Base-by-base conservation (phyloP, 2,888 invertebrate species). In the Dolichopus griseipennis region DNA sequence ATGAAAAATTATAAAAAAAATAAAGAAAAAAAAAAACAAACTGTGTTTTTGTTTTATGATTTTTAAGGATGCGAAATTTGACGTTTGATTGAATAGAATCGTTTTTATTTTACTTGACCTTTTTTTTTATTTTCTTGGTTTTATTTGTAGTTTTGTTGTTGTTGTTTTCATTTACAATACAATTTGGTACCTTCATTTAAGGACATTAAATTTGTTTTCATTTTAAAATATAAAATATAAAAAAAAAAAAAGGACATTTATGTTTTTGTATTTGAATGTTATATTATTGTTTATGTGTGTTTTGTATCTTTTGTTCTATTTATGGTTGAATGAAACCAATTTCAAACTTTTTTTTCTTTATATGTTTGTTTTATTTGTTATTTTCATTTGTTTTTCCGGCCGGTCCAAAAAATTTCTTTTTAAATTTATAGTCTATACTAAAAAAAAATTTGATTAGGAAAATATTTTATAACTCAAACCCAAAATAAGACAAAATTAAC, bases 401-500 rank as follows among this genome's bases (percentile, higher is more conserved):
- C 15, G 52, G 52, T 52, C 18, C 15, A 41, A 12, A 6, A 6
- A 6, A 2, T 41, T 41, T 41, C 8, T 41, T 41, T 52, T 52
- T 52, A 18, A 52, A 52, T 52, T 52, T 52, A 52, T 52, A 6
- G 52, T 18, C 52, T 18, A n/a, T n/a, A 52, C 52, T 52, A 52
- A 52, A 52, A 52, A n/a, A n/a, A 52, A 18, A 52, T 52, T 52
- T 52, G 52, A 52, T 52, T 52, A n/a, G 52, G 52, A 52, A 52
- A 52, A 52, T 52, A 52, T 52, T 52, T 52, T 52, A 52, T 52
- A 18, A 52, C 15, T 52, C 18, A 3, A 52, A 52, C 15, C 52
- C 15, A 52, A 52, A 52, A 41, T 6, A 41, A 27, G 5, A 27
- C n/a, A 27, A 27, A 27, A 27, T 27, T 27, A 27, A 27, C 27